phyloP scores from a whole-genome alignment of 1,140 invertebrate species.

The Rhagoletis zephyria region DNA sequence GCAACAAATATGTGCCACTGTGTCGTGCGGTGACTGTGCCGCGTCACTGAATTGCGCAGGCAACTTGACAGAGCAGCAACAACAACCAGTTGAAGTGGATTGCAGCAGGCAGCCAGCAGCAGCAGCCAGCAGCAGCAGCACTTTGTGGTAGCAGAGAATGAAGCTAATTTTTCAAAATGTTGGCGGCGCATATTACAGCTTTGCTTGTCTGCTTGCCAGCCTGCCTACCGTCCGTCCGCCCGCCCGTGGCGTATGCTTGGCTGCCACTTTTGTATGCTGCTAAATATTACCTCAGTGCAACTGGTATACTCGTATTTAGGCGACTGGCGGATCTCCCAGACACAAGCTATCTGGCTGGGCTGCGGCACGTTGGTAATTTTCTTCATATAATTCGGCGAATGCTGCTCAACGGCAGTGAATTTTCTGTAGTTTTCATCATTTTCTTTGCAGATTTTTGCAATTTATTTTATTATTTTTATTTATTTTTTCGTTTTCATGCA shows the following conservation, averaged over 20 bases:
- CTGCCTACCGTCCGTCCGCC: not conserved
- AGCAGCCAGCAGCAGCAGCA: not conserved
- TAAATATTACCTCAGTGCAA: not conserved
- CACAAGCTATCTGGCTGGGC: not conserved
- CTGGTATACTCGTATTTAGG: not conserved
- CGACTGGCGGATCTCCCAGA: not conserved
- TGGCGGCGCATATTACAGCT: constrained; percentile 27
- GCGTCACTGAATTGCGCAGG: constrained; percentile 38
- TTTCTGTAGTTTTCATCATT: not conserved
- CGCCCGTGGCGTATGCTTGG: not conserved
- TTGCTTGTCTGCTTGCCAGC: not conserved
- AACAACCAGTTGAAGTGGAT: not conserved
- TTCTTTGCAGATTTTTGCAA: not conserved
- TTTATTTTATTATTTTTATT: not conserved
- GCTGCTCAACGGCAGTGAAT: constrained; percentile 21
- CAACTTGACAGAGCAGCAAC: too few relatives aligned
- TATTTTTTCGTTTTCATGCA: not conserved
- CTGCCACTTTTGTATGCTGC: not conserved
- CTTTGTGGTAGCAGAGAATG: not conserved
- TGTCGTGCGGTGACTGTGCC: constrained; percentile 42
- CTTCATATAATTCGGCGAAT: constrained; percentile 26
- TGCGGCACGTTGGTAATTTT: constrained; percentile 31
- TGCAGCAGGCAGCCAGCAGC: not conserved
- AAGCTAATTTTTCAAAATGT: constrained; percentile 37
- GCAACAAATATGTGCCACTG: constrained; percentile 32